Base-by-base conservation (phyloP, 1,140 invertebrate species). In the Muscidifurax raptorellus region DNA sequence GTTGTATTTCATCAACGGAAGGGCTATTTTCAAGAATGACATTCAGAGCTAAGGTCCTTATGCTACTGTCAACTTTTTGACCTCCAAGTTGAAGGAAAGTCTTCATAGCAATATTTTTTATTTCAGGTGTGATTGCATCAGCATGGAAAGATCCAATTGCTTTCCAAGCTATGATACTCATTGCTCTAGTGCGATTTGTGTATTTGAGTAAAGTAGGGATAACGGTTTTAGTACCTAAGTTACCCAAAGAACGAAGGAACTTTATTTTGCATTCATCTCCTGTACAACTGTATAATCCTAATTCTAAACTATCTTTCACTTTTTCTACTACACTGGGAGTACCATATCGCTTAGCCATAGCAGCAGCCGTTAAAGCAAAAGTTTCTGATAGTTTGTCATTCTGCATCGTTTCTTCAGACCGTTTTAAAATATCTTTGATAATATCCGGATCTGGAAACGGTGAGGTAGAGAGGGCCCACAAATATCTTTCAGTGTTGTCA, bases 41-140 rank as follows among this genome's bases (percentile, higher is more conserved):
- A 88, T 97, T 96, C 13, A 96, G 89, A 0, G 96, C 96, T 66
- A 97, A 85, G 0, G 95, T 96, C 86, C 96, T 92, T 0, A 95
- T 94, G 32, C 96, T 97, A 22, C 96, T 96, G 88, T 97, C 97
- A 76, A 94, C 94, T 85, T 92, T 94, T 32, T 93, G 93, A 3
- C 92, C 92, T 9, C 92, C 93, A 5, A 95, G 89, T 88, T 97
- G 96, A 85, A 95, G 95, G 88, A 96, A 96, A 22, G 96, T 94
- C 75, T 91, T 91, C 27, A 92, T 86, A 3, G 95, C 95, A 5
- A 90, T 89, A 71, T 85, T 90, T 69, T 94, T 90, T 3, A 95
- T 90, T 44, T 93, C 89, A 30, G 93, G 86, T 10, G 90, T 92
- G 22, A 93, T 88, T 18, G 86, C 86, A 15, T 88, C 87, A n/a